Base-by-base conservation (phyloP, 2,888 invertebrate genomes). In the Bruchidius siliquastri region DNA sequence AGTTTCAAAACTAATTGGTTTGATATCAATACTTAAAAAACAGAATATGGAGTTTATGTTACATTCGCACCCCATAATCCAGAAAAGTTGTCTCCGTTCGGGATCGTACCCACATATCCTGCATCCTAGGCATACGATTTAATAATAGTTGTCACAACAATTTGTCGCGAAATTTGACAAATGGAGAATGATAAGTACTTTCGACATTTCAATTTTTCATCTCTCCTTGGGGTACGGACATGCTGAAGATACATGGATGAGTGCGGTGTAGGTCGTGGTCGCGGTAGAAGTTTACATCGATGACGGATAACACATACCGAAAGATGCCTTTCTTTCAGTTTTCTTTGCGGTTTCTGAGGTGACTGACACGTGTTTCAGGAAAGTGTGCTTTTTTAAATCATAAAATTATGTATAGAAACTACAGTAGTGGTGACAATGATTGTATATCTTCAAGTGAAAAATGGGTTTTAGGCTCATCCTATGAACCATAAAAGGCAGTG, bases 221-320 rank as follows among this genome's bases (percentile, higher is more conserved):
- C n/a, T n/a, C n/a, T 30, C 8, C 30, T 30, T 3, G 13, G 68
- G 21, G 20, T 67, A 67, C 68, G 68, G 68, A 67, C 68, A 67
- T 67, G 13, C 68, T 13, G 68, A 67, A 67, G 68, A 67, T 67
- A 13, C 68, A 67, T 67, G 68, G 70, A 70, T 70, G 70, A 70
- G 70, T 21, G 70, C 22, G 70, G 70, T 70, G 70, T 4, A 70
- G 22, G 70, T n/a, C n/a, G n/a, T n/a, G n/a, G n/a, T 70, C 22
- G 70, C 70, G 70, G 70, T 70, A 4, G 70, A 70, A 8, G 70
- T 70, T 70, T n/a, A 8, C 22, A 70, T 70, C 70, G 70, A 70
- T 70, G 70, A 2, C 21, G 4, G 70, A 21, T 21, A 70, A 22
- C 4, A 70, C 70, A 70, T 70, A 18, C 21, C 70, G 70, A 70